Evolutionary conservation across 2,797 vertebrate genomes (phyloP), one percentile per base, ranked within the genome.

Genomic region (Takifugu ocellatus): DNA sequence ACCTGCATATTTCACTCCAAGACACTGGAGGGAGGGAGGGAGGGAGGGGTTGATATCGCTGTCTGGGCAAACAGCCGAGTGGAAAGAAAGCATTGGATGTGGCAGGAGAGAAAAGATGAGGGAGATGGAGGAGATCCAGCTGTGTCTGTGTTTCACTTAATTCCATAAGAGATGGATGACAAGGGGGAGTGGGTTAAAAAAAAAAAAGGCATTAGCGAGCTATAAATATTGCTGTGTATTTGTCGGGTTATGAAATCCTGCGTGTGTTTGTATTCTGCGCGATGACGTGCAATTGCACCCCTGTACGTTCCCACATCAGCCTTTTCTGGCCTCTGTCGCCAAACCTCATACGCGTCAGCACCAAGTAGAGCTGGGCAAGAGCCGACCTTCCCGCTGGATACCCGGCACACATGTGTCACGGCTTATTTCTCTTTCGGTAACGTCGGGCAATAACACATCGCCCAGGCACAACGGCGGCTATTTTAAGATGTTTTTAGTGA

Each of bases 11-110:
- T 90, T 91, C 81, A 85, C 75, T 84, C 70, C 33, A 76, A 89
- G 82, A 89, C 79, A 74, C 70, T 72, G 62, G 44, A 55, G 52
- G 44, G 29, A 56, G 49, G 69, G 62, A 39, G 53, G 52, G 46
- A 25, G 54, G 49, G 70, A 29, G 72, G 67, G 57, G 61, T 68
- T 24, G 55, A 67, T 76, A 85, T 83, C 75, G 63, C 77, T 63
- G 81, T 88, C 88, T 84, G 86, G 89, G 89, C 88, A 87, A 57
- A 70, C 53, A 70, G 85, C 89, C 86, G 63, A 89, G 84, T 83
- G 84, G 83, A 88, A 90, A 90, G 71, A 85, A 86, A 88, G 83
- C 79, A 89, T 87, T 74, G 82, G 74, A 82, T 65, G 75, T 77
- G 60, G 68, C 73, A 60, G 77, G 72, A 70, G 79, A 67, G 52